Evolutionary conservation across 2,888 invertebrate genomes (phyloP).

Genomic region (Xanthia togata): DNA sequence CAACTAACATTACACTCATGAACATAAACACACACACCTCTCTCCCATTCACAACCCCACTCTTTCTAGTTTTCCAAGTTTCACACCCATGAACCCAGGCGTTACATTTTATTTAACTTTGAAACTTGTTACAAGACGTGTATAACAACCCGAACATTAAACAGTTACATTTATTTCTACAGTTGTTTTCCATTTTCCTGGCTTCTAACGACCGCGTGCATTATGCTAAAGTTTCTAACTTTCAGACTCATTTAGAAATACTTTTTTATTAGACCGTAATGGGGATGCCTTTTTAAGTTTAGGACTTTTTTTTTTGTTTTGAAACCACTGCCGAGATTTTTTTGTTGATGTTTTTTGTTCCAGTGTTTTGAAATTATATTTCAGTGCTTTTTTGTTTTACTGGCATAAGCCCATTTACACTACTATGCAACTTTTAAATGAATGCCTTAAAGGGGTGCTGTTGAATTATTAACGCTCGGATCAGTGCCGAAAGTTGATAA

Average conservation of each 20-base stretch:
- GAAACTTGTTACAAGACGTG: constrained; percentile 75
- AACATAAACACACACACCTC: too few relatives aligned
- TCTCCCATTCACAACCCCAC: too few relatives aligned
- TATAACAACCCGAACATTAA: constrained; percentile 68
- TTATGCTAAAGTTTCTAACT: constrained; percentile 47
- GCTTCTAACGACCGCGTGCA: constrained; percentile 46
- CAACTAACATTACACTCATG: too few relatives aligned
- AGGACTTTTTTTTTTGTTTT: constrained; percentile 15
- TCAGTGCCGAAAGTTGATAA: too few relatives aligned
- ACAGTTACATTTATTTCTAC: constrained; percentile 67
- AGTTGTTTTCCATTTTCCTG: constrained; percentile 71
- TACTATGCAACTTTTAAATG: too few relatives aligned
- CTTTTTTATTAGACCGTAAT: constrained; percentile 24
- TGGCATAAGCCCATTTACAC: background rate
- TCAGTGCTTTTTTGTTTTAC: background rate
- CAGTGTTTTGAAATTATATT: background rate
- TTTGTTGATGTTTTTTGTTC: background rate
- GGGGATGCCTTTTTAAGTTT: background rate
- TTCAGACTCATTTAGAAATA: constrained; percentile 30
- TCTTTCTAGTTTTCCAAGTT: constrained; percentile 28
- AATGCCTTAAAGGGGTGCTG: too few relatives aligned
- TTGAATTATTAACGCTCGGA: too few relatives aligned
- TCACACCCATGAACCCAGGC: constrained; percentile 59
- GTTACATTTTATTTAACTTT: constrained; percentile 79
- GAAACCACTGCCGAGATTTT: constrained; percentile 6